Percentiles rank a stretch among this genome's conserved stretches.
phyloP scores from a whole-genome alignment of 2,113 vertebrate genomes.

The Strigops habroptila region DNA sequence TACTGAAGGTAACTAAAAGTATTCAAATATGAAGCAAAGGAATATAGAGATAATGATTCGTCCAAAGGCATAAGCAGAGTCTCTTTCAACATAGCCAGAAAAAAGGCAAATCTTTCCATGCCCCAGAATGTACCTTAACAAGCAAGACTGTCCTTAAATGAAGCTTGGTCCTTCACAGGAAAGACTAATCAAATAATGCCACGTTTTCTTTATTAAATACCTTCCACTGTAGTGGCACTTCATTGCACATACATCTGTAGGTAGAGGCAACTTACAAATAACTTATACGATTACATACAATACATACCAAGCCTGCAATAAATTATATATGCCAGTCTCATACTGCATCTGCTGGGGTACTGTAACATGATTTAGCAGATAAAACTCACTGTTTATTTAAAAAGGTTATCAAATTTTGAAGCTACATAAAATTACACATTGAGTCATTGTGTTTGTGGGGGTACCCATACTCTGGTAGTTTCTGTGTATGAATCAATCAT shows the following conservation, averaged over 20 bases:
- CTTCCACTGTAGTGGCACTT: constrained; percentile 24
- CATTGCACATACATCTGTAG: constrained; percentile 1
- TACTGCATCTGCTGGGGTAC: background rate
- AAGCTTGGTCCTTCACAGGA: background rate
- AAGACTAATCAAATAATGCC: constrained; percentile 2
- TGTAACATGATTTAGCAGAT: constrained; percentile 60
- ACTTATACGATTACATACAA: constrained; percentile 48
- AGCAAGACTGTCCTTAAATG: background rate
- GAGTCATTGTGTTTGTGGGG: background rate
- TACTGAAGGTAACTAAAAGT: background rate
- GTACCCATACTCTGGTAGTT: background rate
- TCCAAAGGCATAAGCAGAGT: background rate
- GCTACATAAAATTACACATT: constrained; percentile 34
- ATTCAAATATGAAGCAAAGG: background rate
- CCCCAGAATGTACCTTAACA: background rate
- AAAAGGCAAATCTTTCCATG: background rate
- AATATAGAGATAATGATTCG: background rate
- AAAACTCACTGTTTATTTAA: constrained; percentile 44
- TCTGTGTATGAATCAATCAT: background rate
- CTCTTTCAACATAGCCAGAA: background rate
- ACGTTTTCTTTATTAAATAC: background rate
- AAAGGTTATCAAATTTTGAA: constrained; percentile 59
- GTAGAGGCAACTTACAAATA: constrained; percentile 36
- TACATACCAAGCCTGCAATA: constrained; percentile 16
- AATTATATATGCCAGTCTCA: constrained; percentile 37